phyloP scores from a whole-genome alignment of 2,113 vertebrate genomes.

The Thunnus thynnus region DNA sequence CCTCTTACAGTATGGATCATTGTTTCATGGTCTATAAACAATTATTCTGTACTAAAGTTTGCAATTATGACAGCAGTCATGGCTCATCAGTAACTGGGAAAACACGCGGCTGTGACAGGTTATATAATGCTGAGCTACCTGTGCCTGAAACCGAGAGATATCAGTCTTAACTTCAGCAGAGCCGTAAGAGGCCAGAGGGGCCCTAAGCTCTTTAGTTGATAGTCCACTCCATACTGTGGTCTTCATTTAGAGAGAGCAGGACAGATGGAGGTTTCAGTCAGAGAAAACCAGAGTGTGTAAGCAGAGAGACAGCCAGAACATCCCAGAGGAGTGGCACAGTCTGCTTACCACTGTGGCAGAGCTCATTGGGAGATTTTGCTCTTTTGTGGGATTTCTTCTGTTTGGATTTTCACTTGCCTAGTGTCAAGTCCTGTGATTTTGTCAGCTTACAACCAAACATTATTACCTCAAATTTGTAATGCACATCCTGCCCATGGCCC shows the following conservation, averaged over 20 bases:
- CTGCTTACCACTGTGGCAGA: slow-evolving; percentile 27
- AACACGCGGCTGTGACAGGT: slow-evolving; percentile 13
- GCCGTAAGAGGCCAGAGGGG: slow-evolving; percentile 26
- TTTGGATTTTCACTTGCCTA: slow-evolving; percentile 1
- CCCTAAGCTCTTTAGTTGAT: slow-evolving; percentile 34
- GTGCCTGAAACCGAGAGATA: slow-evolving; percentile 37
- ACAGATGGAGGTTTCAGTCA: slow-evolving; percentile 43
- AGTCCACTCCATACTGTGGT: slow-evolving; percentile 11
- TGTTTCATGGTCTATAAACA: background rate
- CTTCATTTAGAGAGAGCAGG: slow-evolving; percentile 23
- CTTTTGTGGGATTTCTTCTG: slow-evolving; percentile 30
- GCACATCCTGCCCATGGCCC: background rate
- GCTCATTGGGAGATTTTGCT: slow-evolving; percentile 22
- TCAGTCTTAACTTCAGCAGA: slow-evolving; percentile 38
- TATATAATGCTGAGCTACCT: slow-evolving; percentile 24
- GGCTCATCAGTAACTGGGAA: background rate
- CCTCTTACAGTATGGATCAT: background rate
- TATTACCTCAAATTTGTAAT: background rate
- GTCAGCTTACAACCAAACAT: slow-evolving; percentile 7
- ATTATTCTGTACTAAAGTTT: background rate
- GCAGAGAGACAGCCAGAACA: slow-evolving; percentile 39
- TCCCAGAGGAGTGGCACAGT: slow-evolving; percentile 46
- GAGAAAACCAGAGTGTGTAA: slow-evolving; percentile 37
- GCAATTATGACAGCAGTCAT: background rate
- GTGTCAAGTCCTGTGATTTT: slow-evolving; percentile 25